These are phyloP conservation scores for Pagrus major DNA, from an alignment of 2,113 vertebrate genomes.

Conservation along the genomic window DNA sequence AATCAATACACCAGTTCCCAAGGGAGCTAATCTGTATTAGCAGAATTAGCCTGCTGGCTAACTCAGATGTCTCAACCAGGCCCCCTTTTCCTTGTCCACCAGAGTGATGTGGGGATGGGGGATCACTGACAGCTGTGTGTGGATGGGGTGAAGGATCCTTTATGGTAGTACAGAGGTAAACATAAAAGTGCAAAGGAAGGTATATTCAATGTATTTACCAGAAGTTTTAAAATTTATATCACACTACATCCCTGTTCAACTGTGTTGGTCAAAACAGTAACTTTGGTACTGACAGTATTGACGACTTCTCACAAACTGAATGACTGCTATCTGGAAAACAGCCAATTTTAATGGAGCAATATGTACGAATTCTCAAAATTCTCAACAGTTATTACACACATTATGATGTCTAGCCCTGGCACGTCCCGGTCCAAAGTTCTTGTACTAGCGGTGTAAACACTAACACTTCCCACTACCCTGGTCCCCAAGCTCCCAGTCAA, in stretches of 20 bases:
- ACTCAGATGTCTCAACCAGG: slow-evolving; percentile 80
- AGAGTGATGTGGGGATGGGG: slow-evolving; percentile 34
- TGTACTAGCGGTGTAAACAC: no score
- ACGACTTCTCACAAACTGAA: neutral
- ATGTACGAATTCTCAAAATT: no score
- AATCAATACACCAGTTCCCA: slow-evolving; percentile 84
- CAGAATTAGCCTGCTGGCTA: slow-evolving; percentile 85
- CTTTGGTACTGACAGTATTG: neutral
- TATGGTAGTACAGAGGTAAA: neutral
- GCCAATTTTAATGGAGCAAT: no score
- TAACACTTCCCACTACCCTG: no score
- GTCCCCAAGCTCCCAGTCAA: no score
- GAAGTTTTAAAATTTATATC: neutral
- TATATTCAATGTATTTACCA: no score
- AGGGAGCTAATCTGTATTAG: slow-evolving; percentile 88
- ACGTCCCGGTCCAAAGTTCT: no score
- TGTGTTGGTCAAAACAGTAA: neutral
- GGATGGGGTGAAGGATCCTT: neutral
- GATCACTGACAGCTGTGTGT: slow-evolving; percentile 18
- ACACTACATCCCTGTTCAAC: neutral
- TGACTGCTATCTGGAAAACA: slow-evolving; percentile 1
- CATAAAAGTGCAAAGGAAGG: neutral
- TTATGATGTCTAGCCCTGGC: no score
- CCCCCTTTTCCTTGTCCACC: slow-evolving; percentile 16
- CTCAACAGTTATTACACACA: no score